Evolutionary conservation across 2,888 invertebrate species (phyloP).

Genomic region (Mylabris sibirica): DNA sequence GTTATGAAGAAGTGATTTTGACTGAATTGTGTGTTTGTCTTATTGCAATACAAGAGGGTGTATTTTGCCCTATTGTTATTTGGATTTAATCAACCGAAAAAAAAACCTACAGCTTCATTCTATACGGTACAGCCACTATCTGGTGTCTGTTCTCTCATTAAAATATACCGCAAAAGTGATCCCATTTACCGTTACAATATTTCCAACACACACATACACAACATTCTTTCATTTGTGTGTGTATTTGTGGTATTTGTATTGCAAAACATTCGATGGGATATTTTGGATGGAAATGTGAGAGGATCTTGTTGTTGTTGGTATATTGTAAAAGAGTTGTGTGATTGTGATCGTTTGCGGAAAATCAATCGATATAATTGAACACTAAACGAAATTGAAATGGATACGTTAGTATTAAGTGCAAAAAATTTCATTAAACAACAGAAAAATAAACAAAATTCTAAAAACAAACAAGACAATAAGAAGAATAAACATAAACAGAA

Average conservation of each 20-base stretch:
- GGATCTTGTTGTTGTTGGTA: background rate
- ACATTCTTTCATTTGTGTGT: conserved; percentile 18
- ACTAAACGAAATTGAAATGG: conserved; percentile 37
- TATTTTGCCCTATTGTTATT: conserved; percentile 26
- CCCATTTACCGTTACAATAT: conserved; percentile 44
- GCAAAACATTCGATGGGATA: background rate
- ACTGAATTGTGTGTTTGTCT: conserved; percentile 27
- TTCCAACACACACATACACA: conserved; percentile 23
- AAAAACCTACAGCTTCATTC: conserved; percentile 14
- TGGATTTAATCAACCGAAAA: background rate
- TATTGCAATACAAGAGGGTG: background rate
- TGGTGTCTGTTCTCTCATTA: conserved; percentile 14
- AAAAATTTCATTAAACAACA: conserved; percentile 51
- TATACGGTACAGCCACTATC: background rate
- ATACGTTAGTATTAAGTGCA: conserved; percentile 51
- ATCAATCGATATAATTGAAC: background rate
- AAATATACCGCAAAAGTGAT: conserved; percentile 31
- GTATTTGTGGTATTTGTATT: conserved; percentile 8
- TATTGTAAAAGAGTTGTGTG: background rate
- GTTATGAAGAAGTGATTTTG: conserved; percentile 45
- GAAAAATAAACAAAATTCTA: conserved; percentile 37
- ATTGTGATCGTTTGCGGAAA: background rate
- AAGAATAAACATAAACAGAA: conserved; percentile 38
- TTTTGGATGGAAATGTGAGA: background rate
- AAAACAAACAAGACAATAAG: conserved; percentile 35